phyloP scores from a whole-genome alignment of 2,797 vertebrate genomes.

The Falco biarmicus region DNA sequence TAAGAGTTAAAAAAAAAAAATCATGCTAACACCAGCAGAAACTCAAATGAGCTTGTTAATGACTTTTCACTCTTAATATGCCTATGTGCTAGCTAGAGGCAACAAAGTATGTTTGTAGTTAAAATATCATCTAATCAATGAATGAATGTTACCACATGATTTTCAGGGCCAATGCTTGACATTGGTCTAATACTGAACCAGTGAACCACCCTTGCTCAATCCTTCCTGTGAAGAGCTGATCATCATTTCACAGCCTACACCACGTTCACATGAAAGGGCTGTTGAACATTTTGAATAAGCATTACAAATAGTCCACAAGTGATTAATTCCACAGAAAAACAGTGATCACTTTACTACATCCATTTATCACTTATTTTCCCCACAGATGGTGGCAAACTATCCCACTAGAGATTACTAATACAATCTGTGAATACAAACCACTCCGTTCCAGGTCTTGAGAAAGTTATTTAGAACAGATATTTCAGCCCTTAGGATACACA shows the following conservation, averaged over 20 bases:
- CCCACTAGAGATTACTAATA: background rate
- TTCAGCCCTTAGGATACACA: background rate
- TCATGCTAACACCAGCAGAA: background rate
- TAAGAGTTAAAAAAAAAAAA: background rate
- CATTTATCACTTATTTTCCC: background rate
- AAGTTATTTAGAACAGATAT: background rate
- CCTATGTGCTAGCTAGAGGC: background rate
- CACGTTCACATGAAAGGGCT: rapidly evolving
- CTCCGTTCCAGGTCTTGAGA: background rate
- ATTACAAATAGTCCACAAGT: background rate
- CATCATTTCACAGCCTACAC: background rate
- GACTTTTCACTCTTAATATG: background rate
- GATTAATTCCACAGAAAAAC: background rate
- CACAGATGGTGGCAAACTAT: background rate
- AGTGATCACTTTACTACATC: background rate
- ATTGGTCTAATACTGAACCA: background rate
- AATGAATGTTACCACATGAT: background rate
- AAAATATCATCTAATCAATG: background rate
- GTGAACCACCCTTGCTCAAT: background rate
- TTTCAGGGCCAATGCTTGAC: background rate
- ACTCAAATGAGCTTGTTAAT: background rate
- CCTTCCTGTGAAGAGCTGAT: background rate
- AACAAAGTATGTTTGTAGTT: background rate
- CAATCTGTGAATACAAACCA: background rate
- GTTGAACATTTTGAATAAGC: background rate